Base-by-base conservation (phyloP, 2,797 vertebrate species). In the Melanotaenia parkinsoni region DNA sequence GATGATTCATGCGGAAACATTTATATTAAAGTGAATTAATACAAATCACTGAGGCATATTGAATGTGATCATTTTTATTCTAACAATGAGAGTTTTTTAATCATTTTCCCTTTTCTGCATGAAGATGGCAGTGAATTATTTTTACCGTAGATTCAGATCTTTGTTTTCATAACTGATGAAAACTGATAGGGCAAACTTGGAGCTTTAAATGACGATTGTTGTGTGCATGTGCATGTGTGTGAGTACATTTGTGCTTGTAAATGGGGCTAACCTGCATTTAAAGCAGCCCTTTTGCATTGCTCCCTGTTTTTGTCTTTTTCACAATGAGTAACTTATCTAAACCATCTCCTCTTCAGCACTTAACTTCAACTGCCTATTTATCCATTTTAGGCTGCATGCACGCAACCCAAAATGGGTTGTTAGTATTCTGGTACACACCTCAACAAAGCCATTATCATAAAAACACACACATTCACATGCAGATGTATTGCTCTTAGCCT, bases 301-400 rank as follows among this genome's bases (percentile, higher is more conserved):
- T 81, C 83, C 79, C 81, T 89, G 82, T 91, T 91, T 91, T 89
- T 89, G 88, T 91, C 83, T 91, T 82, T 86, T 79, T 86, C 83
- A 88, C 86, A 92, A 91, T 92, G 89, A 92, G 92, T 93, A 92
- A 94, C 92, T 92, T 91, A 93, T 91, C 91, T 92, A 92, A 93
- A 92, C 90, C 90, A 91, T 91, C 82, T 76, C 58, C 90, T 89
- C 86, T 84, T 77, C 88, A 82, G 13, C 59, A 77, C 88, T 90
- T 84, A 78, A 86, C 88, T 92, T 88, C 91, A 92, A 85, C 87
- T 72, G 81, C 88, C 91, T 90, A 86, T 93, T 92, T 93, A 87
- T 86, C 88, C 88, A 89, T 91, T 91, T 90, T 37, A 58, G 75
- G 76, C 83, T 86, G 89, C 38, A 59, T n/a, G 68, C 77, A 33